Conservation (phyloP, 1,140 invertebrate species). For the Cydia pomonella region DNA sequence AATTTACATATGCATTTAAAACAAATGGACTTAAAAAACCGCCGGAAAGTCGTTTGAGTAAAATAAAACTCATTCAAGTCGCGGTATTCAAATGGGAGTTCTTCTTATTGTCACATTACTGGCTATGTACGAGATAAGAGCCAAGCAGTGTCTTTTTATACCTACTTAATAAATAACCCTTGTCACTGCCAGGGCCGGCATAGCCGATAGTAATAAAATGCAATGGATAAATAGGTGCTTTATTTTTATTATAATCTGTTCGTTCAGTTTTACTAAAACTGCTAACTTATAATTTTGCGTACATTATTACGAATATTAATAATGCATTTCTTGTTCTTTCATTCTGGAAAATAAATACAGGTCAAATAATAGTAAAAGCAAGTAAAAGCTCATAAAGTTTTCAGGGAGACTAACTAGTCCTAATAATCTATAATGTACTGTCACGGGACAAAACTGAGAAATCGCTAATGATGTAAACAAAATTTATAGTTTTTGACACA, state of each 20-base stretch:
- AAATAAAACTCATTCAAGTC: constrained; percentile 12
- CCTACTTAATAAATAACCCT: constrained; percentile 18
- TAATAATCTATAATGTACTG: no score
- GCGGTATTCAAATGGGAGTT: constrained; percentile 12
- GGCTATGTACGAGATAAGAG: constrained; percentile 16
- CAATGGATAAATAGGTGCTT: not conserved
- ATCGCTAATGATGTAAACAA: no score
- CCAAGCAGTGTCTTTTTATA: not conserved
- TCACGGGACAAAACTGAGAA: no score
- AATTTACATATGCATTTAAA: not conserved
- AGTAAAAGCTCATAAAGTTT: no score
- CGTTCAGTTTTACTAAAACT: not conserved
- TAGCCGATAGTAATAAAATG: constrained; percentile 12
- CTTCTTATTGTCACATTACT: constrained; percentile 21
- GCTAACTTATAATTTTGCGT: not conserved
- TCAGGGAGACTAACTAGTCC: no score
- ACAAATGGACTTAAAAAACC: not conserved
- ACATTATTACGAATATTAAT: not conserved
- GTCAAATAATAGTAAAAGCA: no score
- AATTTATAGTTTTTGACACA: no score
- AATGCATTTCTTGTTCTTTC: not conserved
- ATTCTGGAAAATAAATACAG: no score
- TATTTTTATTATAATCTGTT: constrained; percentile 9
- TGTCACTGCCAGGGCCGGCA: constrained; percentile 7
- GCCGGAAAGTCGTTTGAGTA: not conserved